Evolutionary conservation across 2,113 vertebrate species (phyloP), one percentile per base, ranked within the genome.

Genomic region (Apodemus sylvaticus): DNA sequence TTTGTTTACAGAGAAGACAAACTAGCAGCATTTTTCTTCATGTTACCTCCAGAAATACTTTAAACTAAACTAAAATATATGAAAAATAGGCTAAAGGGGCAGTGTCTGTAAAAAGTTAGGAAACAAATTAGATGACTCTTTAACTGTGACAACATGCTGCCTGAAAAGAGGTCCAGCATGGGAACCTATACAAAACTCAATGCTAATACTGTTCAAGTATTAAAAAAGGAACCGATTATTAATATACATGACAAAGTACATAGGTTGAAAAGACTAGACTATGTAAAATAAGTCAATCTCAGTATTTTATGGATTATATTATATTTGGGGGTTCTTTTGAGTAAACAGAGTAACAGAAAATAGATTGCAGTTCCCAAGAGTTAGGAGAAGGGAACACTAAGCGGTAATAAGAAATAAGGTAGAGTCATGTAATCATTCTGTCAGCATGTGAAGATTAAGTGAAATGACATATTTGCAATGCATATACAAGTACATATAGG

Each of bases 1-100:
- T 74, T 42, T 83, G 31, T 79, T 94, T 89, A 51, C 73, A 94
- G 76, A 24, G 17, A 90, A 93, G 34, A 83, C n/a, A 36, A 90
- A 89, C 8, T 45, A 91, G 86, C n/a, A 76, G 53, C n/a, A 17
- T 88, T n/a, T 95, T 2, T 29, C 48, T 68, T 94, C 83, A 86
- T 16, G n/a, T 91, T 71, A 82, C n/a, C 13, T 60, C 66, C 68
- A 42, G 24, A 79, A 97, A 94, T n/a, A 89, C n/a, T 26, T 89
- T 95, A 74, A 62, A 97, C 81, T 11, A 16, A 90, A 3, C 31
- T 5, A 87, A 94, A 73, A 62, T 36, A 81, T 39, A 31, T 6
- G 4, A 45, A 39, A 70, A 39, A 66, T 73, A 42, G 19, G 64
- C 19, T 42, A 73, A 94, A 89, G 26, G 31, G 71, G 16, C 16